Percentiles rank a stretch among this genome's conserved stretches.
Evolutionary conservation across 2,888 invertebrate genomes (phyloP).

Genomic region (Diaperis boleti): DNA sequence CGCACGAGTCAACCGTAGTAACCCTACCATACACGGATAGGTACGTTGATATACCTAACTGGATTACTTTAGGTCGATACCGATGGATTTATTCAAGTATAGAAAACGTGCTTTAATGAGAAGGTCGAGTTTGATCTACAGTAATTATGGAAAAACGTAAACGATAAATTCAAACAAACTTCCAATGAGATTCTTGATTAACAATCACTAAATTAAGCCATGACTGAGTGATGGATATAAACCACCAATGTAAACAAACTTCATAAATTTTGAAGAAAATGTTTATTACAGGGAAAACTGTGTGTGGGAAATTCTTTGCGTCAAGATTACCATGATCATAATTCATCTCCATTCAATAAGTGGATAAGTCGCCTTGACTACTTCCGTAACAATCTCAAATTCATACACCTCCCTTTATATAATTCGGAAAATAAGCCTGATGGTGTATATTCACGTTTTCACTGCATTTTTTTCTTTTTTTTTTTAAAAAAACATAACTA

Average conservation of each 20-base stretch:
- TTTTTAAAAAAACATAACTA: neutral
- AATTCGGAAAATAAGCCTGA: neutral
- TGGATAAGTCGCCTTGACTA: slow-evolving; percentile 24
- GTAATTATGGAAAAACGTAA: slow-evolving; percentile 10
- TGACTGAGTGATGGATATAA: slow-evolving; percentile 21
- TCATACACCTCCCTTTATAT: too few species aligned
- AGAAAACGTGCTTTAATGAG: neutral
- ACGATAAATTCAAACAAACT: slow-evolving; percentile 20
- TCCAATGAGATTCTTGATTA: slow-evolving; percentile 17
- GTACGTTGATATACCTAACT: neutral
- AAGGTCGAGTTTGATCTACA: slow-evolving; percentile 2
- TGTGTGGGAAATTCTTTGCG: slow-evolving; percentile 7
- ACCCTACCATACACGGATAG: too few species aligned
- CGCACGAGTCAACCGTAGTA: neutral
- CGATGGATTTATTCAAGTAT: neutral
- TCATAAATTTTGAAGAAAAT: slow-evolving; percentile 24
- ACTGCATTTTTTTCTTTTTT: neutral
- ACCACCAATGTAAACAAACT: slow-evolving; percentile 24
- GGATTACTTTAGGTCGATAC: neutral
- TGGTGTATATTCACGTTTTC: slow-evolving; percentile 21
- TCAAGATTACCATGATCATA: neutral
- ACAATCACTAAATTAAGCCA: slow-evolving; percentile 16
- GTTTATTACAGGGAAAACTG: slow-evolving; percentile 12
- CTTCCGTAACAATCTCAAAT: too few species aligned
- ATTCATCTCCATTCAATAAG: neutral